Evolutionary conservation across 2,797 vertebrate species (phyloP).

Genomic region (Catharus ustulatus): DNA sequence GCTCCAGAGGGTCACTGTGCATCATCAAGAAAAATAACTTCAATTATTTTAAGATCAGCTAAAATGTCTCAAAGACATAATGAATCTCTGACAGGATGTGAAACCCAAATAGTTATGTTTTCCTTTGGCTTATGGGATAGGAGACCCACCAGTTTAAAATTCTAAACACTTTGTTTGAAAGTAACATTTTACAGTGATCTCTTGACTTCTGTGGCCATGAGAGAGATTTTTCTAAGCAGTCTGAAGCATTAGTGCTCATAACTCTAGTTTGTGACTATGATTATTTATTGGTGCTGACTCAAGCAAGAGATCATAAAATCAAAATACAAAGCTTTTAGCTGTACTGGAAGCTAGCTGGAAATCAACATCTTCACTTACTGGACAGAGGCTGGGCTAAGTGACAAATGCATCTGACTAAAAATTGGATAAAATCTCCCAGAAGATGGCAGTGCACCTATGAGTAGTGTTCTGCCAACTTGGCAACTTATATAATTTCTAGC

Average conservation of each 20-base stretch:
- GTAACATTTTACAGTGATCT: not conserved
- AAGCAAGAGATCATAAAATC: not conserved
- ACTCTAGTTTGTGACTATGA: not conserved
- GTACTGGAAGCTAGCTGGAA: not conserved
- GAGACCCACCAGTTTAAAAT: not conserved
- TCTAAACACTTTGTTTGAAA: not conserved
- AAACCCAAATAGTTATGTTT: not conserved
- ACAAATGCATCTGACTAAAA: not conserved
- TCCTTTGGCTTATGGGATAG: not conserved
- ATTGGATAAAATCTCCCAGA: constrained; percentile 15
- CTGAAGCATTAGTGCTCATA: not conserved
- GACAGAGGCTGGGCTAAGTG: not conserved
- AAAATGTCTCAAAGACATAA: not conserved
- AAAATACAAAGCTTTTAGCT: not conserved
- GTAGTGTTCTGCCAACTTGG: not conserved
- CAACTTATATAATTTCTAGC: not conserved
- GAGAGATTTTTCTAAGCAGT: not conserved
- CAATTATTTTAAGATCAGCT: not conserved
- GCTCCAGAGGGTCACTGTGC: not conserved
- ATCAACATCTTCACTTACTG: not conserved
- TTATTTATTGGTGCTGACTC: not conserved
- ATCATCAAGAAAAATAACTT: not conserved
- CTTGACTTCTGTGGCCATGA: not conserved
- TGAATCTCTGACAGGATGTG: not conserved
- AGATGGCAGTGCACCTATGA: constrained; percentile 49